A percentile compares a stretch with the other conserved stretches of the same genome.
These are phyloP conservation scores for Menidia menidia DNA, from an alignment of 2,797 vertebrate genomes.

Conservation along the genomic window DNA sequence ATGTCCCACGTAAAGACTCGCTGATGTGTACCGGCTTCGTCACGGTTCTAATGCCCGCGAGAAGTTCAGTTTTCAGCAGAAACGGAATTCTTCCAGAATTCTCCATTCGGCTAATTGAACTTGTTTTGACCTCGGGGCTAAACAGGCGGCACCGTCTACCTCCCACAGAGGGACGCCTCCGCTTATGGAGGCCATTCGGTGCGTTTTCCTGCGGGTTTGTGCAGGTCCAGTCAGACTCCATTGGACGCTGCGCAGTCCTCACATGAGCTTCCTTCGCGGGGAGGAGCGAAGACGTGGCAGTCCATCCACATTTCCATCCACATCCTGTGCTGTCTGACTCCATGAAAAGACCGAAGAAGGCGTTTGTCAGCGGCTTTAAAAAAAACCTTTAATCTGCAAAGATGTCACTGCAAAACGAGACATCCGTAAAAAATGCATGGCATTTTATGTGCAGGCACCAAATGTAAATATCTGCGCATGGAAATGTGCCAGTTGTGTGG, in stretches of 20 bases:
- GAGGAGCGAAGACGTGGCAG: slow-evolving; percentile 86
- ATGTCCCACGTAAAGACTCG: too few relatives aligned
- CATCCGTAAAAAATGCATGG: neutral
- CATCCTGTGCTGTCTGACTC: slow-evolving; percentile 48
- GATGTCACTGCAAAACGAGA: neutral
- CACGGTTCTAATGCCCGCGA: too few relatives aligned
- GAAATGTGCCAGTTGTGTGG: neutral
- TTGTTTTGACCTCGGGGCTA: neutral
- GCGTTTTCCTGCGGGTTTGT: slow-evolving; percentile 22
- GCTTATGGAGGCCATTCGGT: neutral
- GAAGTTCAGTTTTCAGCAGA: neutral
- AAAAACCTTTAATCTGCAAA: too few relatives aligned
- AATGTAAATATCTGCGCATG: neutral
- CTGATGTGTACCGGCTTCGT: neutral
- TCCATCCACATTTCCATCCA: slow-evolving; percentile 51
- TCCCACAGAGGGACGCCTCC: neutral
- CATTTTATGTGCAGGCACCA: neutral
- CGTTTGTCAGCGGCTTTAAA: too few relatives aligned
- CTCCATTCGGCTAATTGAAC: too few relatives aligned
- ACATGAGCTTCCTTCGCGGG: slow-evolving; percentile 54
- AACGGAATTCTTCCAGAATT: neutral
- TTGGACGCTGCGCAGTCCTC: slow-evolving; percentile 12
- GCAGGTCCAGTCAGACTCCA: slow-evolving; percentile 51
- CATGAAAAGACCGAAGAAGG: neutral
- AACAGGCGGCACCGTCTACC: neutral